Percentiles rank a stretch among this genome's conserved stretches.
Conservation (phyloP, 2,113 vertebrate genomes). For the Poicephalus gulielmi region DNA sequence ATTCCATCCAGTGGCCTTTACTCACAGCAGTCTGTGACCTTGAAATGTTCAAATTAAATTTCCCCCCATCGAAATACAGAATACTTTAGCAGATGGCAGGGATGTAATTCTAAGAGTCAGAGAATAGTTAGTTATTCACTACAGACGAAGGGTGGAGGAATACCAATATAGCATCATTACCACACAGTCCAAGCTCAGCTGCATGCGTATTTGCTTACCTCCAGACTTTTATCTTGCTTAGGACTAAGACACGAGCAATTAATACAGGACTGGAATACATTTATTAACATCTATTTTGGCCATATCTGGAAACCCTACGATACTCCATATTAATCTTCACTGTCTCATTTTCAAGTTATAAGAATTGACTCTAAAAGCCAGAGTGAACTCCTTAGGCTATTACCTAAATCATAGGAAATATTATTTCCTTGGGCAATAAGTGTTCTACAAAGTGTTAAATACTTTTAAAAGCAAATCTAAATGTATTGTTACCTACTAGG, state of each 20-base stretch:
- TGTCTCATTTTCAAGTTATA: not conserved
- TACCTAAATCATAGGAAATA: not conserved
- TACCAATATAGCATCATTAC: not conserved
- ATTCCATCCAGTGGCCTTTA: constrained; percentile 6
- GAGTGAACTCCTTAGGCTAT: not conserved
- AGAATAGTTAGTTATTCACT: not conserved
- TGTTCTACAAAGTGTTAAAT: not conserved
- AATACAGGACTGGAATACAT: not conserved
- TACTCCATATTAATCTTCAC: not conserved
- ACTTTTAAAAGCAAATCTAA: not conserved
- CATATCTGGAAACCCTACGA: not conserved
- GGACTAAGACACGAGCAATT: not conserved
- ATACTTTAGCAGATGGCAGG: constrained; percentile 1
- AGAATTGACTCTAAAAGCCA: not conserved
- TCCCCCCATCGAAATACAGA: not conserved
- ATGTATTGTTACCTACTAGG: not conserved
- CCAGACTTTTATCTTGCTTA: not conserved
- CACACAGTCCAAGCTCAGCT: not conserved
- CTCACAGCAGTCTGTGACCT: constrained; percentile 29
- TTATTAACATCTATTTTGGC: not conserved
- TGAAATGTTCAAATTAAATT: constrained; percentile 36
- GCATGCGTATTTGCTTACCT: not conserved
- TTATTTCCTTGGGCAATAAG: not conserved
- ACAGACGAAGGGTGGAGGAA: not conserved
- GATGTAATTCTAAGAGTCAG: not conserved